These are phyloP conservation scores for Frankliniella intonsa DNA, from an alignment of 2,888 invertebrate species.

Conservation along the genomic window DNA sequence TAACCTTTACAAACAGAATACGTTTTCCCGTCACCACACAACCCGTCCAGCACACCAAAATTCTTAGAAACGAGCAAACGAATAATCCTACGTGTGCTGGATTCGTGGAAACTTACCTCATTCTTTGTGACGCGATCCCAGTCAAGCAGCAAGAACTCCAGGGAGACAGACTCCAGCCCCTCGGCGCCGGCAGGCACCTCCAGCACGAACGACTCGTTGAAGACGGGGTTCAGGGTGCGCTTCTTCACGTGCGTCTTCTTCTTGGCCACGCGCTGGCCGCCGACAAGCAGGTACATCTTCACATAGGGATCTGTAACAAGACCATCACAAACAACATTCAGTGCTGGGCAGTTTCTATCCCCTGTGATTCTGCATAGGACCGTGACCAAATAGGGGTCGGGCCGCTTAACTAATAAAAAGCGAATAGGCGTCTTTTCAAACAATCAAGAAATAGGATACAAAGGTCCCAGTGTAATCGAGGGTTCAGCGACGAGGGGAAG, in stretches of 20 bases:
- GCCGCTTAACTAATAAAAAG: not conserved
- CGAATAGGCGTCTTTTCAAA: not conserved
- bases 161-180: slow-evolving; percentile 73
- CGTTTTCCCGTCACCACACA: not conserved
- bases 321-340: not conserved
- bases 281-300: slow-evolving; percentile 93
- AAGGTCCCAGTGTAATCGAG: no score
- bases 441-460: not conserved
- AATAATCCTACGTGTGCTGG: not conserved
- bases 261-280: slow-evolving; percentile 96
- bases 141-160: slow-evolving; percentile 86
- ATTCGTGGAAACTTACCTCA: slow-evolving; percentile 59
- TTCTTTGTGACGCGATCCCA: slow-evolving; percentile 99
- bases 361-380: no score
- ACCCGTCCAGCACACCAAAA: not conserved
- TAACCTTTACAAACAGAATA: slow-evolving; percentile 60
- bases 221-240: slow-evolving; percentile 94
- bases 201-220: slow-evolving; percentile 98
- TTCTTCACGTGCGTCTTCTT: slow-evolving; percentile 99
- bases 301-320: slow-evolving; percentile 78
- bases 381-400: no score
- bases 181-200: slow-evolving; percentile 83
- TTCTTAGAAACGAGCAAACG: not conserved
- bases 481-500: no score
- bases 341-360: not conserved